Base-by-base conservation (phyloP, 2,888 invertebrate genomes). In the Apodemia duryi region DNA sequence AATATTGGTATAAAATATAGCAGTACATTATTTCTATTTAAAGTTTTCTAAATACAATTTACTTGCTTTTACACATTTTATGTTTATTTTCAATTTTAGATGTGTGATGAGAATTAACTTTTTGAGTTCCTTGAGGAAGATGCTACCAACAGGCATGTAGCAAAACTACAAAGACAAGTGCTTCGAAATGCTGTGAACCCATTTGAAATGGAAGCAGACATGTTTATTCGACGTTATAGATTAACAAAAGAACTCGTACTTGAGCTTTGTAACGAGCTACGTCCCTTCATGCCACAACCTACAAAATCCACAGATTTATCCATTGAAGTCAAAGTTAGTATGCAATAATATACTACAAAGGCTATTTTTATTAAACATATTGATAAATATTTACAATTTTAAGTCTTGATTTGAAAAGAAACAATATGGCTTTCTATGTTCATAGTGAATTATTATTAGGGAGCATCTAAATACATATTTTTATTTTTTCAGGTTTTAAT, bases 401-500 rank as follows among this genome's bases (percentile, higher is more conserved):
- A 46, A 46, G 9, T 46, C 3, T 46, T 4, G 4, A 32, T 32
- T 32, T 32, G 2, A 32, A 32, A 32, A 35, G 35, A 35, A 35
- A 35, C 35, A 35, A 35, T 35, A 35, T 35, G 35, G 35, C 35
- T 35, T 35, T 35, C 35, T 35, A 35, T 35, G 35, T 35, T 35
- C 35, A 35, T 35, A 35, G 35, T 35, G 35, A 35, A 35, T 35
- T 35, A 32, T 2, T 32, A 4, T 32, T 32, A 32, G 2, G 2
- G 4, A 2, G 2, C 4, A 32, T 32, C 32, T 3, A 3, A 4
- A 32, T 32, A 32, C 4, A 32, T 46, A 46, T 6, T 63, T 63
- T 51, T 46, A 7, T 29, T 63, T 10, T 66, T 68, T 9, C 32
- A 68, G 66, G 63, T 68, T 46, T 51, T 66, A 35, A 66, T 61